Conservation (phyloP, 2,113 vertebrate genomes). For the Amphilophus citrinellus region DNA sequence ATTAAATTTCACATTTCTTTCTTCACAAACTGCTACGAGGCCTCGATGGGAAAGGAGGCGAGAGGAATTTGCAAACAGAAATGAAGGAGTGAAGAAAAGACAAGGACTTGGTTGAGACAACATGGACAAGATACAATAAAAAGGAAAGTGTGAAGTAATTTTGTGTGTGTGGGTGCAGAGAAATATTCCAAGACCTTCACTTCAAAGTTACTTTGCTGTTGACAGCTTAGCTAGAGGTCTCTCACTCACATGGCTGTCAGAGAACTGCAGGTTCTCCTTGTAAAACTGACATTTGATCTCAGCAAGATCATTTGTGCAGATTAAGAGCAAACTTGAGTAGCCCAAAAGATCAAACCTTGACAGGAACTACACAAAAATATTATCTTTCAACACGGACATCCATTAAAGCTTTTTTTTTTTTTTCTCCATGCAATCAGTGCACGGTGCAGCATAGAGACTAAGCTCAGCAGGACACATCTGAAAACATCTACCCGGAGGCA, state of each 20-base stretch:
- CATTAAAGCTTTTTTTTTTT: background rate
- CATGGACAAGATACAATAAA: background rate
- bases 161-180: background rate
- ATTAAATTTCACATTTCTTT: background rate
- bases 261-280: constrained; percentile 39
- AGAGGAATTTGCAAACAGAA: background rate
- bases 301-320: constrained; percentile 63
- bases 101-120: background rate
- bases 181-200: constrained; percentile 28
- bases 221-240: constrained; percentile 58
- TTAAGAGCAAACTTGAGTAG: constrained; percentile 55
- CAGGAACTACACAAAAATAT: constrained; percentile 19
- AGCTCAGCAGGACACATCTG: background rate
- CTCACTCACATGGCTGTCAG: constrained; percentile 50
- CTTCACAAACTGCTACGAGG: background rate
- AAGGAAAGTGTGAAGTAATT: background rate
- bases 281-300: constrained; percentile 58
- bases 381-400: constrained; percentile 32
- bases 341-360: constrained; percentile 50
- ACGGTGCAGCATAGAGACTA: background rate
- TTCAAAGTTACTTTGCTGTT: constrained; percentile 61
- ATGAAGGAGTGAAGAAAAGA: background rate
- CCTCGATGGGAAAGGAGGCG: background rate
- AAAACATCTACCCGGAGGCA: background rate
- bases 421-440: background rate